Conservation (phyloP, 2,797 vertebrate species). For the Melanotaenia boesemani region DNA sequence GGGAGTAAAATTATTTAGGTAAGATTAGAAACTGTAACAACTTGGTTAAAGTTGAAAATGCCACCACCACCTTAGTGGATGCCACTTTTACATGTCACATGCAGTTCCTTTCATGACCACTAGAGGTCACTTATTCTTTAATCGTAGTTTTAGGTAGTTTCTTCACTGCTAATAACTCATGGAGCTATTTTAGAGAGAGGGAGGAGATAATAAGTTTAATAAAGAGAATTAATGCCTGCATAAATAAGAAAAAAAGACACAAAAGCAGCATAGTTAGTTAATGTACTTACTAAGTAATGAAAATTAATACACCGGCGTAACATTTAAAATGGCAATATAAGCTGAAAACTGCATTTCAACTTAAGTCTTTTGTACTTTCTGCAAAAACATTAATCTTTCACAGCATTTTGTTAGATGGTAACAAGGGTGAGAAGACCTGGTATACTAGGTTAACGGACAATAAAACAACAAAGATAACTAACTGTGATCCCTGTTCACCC, state of each 20-base stretch:
- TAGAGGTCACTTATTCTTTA: neutral
- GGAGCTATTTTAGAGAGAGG: neutral
- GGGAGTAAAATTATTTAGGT: neutral
- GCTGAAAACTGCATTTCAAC: constrained; percentile 13
- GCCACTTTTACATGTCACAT: neutral
- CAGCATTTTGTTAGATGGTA: neutral
- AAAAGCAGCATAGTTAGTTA: neutral
- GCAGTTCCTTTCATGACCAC: neutral
- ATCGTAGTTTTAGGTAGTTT: neutral
- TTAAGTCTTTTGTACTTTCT: neutral
- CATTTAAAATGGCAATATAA: neutral
- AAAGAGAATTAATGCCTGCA: neutral
- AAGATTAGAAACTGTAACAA: neutral
- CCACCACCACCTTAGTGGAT: neutral
- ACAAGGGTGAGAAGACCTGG: neutral
- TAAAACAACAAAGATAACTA: neutral
- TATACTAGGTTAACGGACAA: neutral
- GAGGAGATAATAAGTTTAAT: no score
- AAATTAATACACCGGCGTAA: neutral
- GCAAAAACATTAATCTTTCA: neutral
- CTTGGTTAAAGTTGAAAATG: neutral
- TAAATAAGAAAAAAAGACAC: neutral
- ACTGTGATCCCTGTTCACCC: neutral
- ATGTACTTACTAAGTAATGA: neutral
- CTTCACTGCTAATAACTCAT: neutral